Evolutionary conservation across 1,140 invertebrate genomes (phyloP).

Genomic region (Asbolus verrucosus): DNA sequence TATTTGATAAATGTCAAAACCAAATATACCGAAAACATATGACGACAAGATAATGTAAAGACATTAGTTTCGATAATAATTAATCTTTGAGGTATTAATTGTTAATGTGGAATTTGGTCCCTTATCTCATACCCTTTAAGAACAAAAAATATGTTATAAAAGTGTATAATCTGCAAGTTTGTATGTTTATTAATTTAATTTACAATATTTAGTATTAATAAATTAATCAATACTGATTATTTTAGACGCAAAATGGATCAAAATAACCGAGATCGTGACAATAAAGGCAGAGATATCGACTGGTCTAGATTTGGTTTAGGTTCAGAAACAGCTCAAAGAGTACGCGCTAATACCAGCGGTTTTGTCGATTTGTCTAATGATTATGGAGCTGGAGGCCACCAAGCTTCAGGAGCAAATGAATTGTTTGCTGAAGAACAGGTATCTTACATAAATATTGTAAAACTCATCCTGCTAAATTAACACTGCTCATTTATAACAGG

Average conservation of each 20-base stretch:
- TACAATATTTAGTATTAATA: not conserved
- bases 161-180: not conserved
- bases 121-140: not conserved
- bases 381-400: slow-evolving; percentile 81
- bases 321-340: slow-evolving; percentile 65
- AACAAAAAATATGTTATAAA: slow-evolving; percentile 2
- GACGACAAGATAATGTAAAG: slow-evolving; percentile 26
- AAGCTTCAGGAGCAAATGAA: slow-evolving; percentile 87
- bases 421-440: slow-evolving; percentile 89
- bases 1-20: not conserved
- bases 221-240: not conserved
- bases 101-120: slow-evolving; percentile 14
- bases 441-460: not conserved
- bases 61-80: slow-evolving; percentile 19
- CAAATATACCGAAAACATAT: not conserved
- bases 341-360: slow-evolving; percentile 70
- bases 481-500: slow-evolving; percentile 70
- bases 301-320: slow-evolving; percentile 71
- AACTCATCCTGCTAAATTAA: slow-evolving; percentile 10
- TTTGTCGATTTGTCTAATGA: slow-evolving; percentile 80
- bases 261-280: slow-evolving; percentile 48
- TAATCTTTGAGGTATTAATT: slow-evolving; percentile 5
- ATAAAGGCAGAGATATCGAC: slow-evolving; percentile 64
- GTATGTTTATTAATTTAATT: not conserved
- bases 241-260: slow-evolving; percentile 51